Conservation (phyloP, 2,797 vertebrate genomes). For the Rhodeus uyekii region DNA sequence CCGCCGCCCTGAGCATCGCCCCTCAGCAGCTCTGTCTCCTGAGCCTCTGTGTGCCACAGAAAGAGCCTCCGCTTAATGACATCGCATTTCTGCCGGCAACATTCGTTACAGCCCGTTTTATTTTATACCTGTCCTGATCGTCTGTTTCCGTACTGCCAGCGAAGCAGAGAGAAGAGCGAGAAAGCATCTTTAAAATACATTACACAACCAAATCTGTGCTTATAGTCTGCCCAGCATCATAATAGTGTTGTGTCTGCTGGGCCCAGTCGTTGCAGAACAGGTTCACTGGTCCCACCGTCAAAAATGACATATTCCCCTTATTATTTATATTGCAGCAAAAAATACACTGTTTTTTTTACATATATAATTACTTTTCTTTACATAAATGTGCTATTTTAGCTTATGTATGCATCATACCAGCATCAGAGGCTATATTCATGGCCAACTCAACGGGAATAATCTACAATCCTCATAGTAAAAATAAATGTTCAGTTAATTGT, state of each 20-base stretch:
- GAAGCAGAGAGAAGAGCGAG: slow-evolving; percentile 60
- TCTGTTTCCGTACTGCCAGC: slow-evolving; percentile 75
- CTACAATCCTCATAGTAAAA: no score
- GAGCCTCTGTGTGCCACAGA: slow-evolving; percentile 64
- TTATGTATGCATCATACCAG: neutral
- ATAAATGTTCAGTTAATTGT: no score
- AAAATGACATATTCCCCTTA: neutral
- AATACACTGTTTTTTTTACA: neutral
- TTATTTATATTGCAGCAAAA: no score
- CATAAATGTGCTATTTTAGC: neutral
- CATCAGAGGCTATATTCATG: neutral
- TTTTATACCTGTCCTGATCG: slow-evolving; percentile 72
- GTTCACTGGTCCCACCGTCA: neutral
- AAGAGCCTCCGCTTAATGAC: slow-evolving; percentile 14
- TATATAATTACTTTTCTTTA: neutral
- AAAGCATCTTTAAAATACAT: slow-evolving; percentile 16
- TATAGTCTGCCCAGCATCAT: neutral
- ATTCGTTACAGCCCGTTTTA: neutral
- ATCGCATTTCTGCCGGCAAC: neutral
- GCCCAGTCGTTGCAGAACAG: neutral
- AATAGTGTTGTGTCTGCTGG: neutral
- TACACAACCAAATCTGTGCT: neutral
- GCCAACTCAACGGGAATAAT: neutral
- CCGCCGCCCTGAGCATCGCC: slow-evolving; percentile 58
- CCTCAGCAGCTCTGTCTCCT: slow-evolving; percentile 77